A percentile compares a stretch with the other conserved stretches of the same genome.
Evolutionary conservation across 1,140 invertebrate genomes (phyloP).

Genomic region (Hylyphantes graminicola): DNA sequence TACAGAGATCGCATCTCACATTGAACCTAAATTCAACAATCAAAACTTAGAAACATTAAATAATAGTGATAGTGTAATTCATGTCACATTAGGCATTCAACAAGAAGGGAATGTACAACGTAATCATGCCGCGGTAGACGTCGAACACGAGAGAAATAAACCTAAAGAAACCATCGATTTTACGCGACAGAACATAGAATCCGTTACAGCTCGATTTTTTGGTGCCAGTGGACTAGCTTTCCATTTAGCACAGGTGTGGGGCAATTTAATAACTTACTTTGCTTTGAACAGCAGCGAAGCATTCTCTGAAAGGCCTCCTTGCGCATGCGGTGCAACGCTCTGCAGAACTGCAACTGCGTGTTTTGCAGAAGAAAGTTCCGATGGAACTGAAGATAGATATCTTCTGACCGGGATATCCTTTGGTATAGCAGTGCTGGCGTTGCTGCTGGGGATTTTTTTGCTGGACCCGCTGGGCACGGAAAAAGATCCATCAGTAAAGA

Average conservation of each 20-base stretch:
- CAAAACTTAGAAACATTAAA: no score
- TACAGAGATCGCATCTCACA: background rate
- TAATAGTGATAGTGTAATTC: no score
- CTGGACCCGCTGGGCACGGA: background rate
- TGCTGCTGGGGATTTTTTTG: background rate
- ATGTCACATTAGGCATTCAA: no score
- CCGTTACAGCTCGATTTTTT: conserved; percentile 1
- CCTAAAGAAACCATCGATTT: no score
- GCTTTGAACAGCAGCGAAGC: background rate
- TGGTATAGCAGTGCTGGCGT: background rate
- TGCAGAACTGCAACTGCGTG: background rate
- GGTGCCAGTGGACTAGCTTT: conserved; percentile 2
- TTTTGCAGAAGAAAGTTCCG: background rate
- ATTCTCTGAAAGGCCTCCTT: background rate
- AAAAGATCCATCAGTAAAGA: background rate
- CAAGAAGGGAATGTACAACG: no score
- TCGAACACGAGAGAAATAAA: no score
- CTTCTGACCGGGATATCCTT: conserved; percentile 5
- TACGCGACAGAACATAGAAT: background rate
- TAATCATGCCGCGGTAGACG: no score
- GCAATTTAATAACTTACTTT: conserved; percentile 9
- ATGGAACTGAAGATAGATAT: background rate
- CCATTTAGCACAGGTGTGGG: conserved; percentile 6
- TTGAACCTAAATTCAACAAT: background rate
- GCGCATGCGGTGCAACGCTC: background rate